Percentiles rank a stretch among this genome's conserved stretches.
Evolutionary conservation across 2,113 vertebrate genomes (phyloP).

Genomic region (Typhlomys cinereus): DNA sequence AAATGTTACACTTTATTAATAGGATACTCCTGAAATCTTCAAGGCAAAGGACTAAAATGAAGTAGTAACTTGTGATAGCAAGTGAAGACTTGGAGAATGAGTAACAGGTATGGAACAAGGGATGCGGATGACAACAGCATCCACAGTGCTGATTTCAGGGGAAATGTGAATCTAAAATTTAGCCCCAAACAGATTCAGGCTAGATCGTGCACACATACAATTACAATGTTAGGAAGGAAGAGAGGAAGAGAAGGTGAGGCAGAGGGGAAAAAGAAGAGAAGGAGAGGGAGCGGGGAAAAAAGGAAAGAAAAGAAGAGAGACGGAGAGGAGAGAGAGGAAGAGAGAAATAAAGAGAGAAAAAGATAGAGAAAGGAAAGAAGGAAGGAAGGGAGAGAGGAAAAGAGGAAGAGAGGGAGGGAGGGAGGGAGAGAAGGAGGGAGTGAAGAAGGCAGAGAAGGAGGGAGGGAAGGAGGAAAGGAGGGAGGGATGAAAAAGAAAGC

Average conservation of each 20-base stretch:
- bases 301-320: no score
- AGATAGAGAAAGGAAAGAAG: no score
- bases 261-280: not conserved
- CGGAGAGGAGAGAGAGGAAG: not conserved
- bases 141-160: not conserved
- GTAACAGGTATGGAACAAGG: not conserved
- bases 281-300: not conserved
- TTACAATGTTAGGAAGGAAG: not conserved
- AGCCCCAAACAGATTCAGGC: not conserved
- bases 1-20: not conserved
- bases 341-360: not conserved
- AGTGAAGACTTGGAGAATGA: not conserved
- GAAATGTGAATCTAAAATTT: not conserved
- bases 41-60: not conserved
- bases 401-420: no score
- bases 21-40: slow-evolving; percentile 9
- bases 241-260: not conserved
- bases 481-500: no score
- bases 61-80: not conserved
- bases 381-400: no score
- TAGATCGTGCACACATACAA: not conserved
- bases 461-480: no score
- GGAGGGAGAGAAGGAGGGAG: no score
- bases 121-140: not conserved
- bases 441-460: no score